These are phyloP conservation scores for Caenorhabditis angaria DNA, from an alignment of 2,888 invertebrate genomes.

Conservation along the genomic window DNA sequence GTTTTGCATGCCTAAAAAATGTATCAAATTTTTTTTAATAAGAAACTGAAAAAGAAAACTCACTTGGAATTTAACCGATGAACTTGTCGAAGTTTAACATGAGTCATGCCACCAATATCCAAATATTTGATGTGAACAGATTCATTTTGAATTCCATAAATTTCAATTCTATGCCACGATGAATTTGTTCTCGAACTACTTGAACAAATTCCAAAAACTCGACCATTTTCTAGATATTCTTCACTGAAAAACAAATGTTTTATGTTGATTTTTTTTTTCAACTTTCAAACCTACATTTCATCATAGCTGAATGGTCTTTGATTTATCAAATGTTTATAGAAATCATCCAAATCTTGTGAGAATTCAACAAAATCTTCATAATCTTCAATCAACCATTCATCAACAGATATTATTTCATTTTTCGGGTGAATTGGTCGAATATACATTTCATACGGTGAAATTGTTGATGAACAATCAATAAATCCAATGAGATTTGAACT, in stretches of 20 bases:
- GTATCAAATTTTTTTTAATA: neutral
- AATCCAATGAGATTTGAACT: neutral
- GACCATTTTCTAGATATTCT: neutral
- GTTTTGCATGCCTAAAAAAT: neutral
- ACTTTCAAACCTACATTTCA: neutral
- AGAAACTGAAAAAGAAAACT: neutral
- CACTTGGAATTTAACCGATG: neutral
- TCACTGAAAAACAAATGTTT: neutral
- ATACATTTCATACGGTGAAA: conserved; percentile 1
- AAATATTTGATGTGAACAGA: neutral
- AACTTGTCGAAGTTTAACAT: neutral
- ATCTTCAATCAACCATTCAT: neutral
- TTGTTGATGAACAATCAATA: neutral
- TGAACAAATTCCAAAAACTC: neutral
- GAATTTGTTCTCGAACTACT: neutral
- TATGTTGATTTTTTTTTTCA: too few relatives aligned
- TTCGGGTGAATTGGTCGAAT: neutral
- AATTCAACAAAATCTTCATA: neutral
- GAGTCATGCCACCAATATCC: neutral
- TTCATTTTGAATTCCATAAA: neutral
- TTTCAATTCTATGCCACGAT: neutral
- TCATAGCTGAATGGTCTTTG: neutral
- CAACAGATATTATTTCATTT: neutral
- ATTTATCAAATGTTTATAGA: neutral
- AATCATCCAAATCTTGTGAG: neutral